These are phyloP conservation scores for Scomber colias DNA, from an alignment of 2,113 vertebrate genomes.

Conservation along the genomic window DNA sequence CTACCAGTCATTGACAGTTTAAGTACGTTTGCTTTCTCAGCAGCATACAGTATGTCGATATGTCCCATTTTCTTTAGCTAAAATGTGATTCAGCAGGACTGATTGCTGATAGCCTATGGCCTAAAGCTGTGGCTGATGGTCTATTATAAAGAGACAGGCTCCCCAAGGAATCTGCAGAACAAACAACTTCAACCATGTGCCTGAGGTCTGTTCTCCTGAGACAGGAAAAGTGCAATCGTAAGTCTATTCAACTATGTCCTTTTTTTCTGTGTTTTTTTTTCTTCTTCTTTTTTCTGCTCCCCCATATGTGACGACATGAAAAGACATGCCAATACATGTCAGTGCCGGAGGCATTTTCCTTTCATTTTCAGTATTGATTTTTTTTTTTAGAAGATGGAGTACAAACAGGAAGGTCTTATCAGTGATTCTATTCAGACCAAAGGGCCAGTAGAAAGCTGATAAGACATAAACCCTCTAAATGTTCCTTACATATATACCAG, in stretches of 20 bases:
- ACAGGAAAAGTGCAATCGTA: constrained; percentile 23
- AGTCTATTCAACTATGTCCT: constrained; percentile 17
- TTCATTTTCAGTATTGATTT: constrained; percentile 58
- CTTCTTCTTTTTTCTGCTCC: constrained; percentile 39
- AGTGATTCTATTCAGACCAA: neutral
- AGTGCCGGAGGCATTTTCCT: constrained; percentile 49
- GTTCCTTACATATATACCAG: neutral
- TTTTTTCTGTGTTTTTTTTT: constrained; percentile 1
- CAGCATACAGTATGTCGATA: constrained; percentile 54
- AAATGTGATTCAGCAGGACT: constrained; percentile 49
- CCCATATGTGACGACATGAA: constrained; percentile 44
- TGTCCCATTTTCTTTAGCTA: constrained; percentile 53
- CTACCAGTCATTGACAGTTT: constrained; percentile 43
- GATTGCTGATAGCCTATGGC: constrained; percentile 44
- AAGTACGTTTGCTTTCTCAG: constrained; percentile 65
- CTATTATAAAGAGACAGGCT: constrained; percentile 53
- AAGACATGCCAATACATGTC: constrained; percentile 32
- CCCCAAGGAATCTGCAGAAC: constrained; percentile 28
- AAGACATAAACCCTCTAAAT: constrained; percentile 15
- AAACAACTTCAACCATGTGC: constrained; percentile 22
- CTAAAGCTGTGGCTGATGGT: constrained; percentile 45
- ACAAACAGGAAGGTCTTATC: constrained; percentile 32
- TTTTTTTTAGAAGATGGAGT: constrained; percentile 18
- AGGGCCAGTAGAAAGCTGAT: constrained; percentile 1
- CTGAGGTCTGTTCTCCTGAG: constrained; percentile 25